Evolutionary conservation across 30 jellyfish, hydroid and myxozoan species (phyloP).

Genomic region (Aurelia aurita complex sp. Pacific): DNA sequence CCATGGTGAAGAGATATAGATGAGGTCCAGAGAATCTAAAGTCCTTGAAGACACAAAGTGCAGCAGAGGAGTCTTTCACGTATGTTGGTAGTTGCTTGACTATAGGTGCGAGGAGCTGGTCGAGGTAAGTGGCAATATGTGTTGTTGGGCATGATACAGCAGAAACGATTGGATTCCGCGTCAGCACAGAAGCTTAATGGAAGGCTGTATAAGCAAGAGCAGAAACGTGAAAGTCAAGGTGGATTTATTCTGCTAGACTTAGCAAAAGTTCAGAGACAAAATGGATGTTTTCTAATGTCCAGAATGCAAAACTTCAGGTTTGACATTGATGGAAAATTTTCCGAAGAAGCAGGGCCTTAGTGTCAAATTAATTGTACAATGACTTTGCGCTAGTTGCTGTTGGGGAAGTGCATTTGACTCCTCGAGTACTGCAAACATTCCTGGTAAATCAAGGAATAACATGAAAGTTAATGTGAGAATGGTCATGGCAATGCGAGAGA

Average conservation of each 20-base stretch:
- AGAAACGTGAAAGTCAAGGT: neutral
- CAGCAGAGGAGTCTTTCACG: too few relatives aligned
- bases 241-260: neutral
- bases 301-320: neutral
- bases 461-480: neutral
- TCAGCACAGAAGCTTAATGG: neutral
- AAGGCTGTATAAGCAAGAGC: neutral
- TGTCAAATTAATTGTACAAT: too few relatives aligned
- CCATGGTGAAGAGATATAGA: too few relatives aligned
- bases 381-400: neutral
- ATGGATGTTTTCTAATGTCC: neutral
- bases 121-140: too few relatives aligned
- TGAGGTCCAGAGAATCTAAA: too few relatives aligned
- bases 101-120: too few relatives aligned
- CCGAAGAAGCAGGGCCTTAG: too few relatives aligned
- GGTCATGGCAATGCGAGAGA: neutral
- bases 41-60: too few relatives aligned
- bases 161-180: neutral
- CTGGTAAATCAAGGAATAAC: neutral
- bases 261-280: neutral
- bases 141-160: too few relatives aligned
- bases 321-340: neutral
- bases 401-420: too few relatives aligned
- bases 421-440: neutral
- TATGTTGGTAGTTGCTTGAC: too few relatives aligned